Conservation (phyloP, 2,888 invertebrate genomes). For the Trichogramma dendrolimi region DNA sequence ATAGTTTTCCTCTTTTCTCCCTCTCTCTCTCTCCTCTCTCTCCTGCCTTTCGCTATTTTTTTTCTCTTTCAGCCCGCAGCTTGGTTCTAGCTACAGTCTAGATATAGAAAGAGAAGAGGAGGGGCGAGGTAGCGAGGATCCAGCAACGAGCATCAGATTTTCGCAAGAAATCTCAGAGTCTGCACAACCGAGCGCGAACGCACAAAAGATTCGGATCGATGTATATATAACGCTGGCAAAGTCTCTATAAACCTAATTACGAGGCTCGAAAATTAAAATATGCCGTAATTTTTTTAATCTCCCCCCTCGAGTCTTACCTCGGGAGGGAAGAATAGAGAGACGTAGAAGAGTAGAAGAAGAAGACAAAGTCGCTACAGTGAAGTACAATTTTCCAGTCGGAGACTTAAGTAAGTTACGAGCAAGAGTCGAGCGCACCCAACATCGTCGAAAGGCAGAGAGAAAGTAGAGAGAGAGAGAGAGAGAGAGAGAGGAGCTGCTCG, state of each 20-base stretch:
- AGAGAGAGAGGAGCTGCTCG: slow-evolving; percentile 23
- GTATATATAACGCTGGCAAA: too few relatives aligned
- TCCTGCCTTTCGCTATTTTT: not conserved
- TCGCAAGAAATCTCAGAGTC: too few relatives aligned
- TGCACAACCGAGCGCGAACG: too few relatives aligned
- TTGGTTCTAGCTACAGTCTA: too few relatives aligned
- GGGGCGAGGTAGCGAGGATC: too few relatives aligned
- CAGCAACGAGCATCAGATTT: too few relatives aligned
- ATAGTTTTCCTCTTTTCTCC: not conserved
- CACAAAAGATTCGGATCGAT: too few relatives aligned
- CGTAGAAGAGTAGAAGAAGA: not conserved
- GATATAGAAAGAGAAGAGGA: too few relatives aligned
- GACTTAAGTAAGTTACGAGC: slow-evolving; percentile 38
- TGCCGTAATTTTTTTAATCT: slow-evolving; percentile 4
- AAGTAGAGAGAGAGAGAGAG: slow-evolving; percentile 14
- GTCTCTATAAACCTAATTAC: too few relatives aligned
- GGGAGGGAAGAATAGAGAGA: not conserved
- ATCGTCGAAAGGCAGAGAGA: not conserved
- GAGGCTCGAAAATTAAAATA: slow-evolving; percentile 12
- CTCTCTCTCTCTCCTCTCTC: not conserved
- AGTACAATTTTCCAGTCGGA: slow-evolving; percentile 34
- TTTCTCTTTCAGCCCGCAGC: too few relatives aligned
- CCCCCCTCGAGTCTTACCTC: not conserved
- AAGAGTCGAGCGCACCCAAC: slow-evolving; percentile 25
- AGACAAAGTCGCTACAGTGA: slow-evolving; percentile 25